A percentile compares a stretch with the other conserved stretches of the same genome.
Conservation (phyloP, 2,113 vertebrate species). For the Aphelocoma coerulescens region DNA sequence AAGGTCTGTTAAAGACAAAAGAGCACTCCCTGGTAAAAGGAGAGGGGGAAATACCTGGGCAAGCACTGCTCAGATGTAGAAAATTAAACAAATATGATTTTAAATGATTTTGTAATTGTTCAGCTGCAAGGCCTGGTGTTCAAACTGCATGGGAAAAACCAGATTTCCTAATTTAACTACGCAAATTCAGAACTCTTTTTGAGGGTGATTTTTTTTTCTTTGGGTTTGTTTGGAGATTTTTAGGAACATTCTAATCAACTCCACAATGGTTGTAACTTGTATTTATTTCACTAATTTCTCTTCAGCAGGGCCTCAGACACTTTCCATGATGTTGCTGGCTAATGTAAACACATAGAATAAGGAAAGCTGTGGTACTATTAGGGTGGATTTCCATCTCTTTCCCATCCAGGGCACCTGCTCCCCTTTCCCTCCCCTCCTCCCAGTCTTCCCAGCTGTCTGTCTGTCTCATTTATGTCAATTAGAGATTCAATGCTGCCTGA, state of each 20-base stretch:
- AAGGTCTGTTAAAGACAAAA: not conserved
- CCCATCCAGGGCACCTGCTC: slow-evolving; percentile 68
- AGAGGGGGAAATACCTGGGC: not conserved
- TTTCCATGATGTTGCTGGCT: not conserved
- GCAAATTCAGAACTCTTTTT: not conserved
- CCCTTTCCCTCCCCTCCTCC: slow-evolving; percentile 28
- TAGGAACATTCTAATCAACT: not conserved
- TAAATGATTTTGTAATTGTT: not conserved
- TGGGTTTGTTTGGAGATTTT: not conserved
- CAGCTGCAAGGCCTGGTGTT: not conserved
- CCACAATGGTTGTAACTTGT: not conserved
- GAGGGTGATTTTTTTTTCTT: not conserved
- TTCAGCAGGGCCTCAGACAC: not conserved
- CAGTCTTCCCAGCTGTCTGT: slow-evolving; percentile 69
- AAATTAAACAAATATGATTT: slow-evolving; percentile 24
- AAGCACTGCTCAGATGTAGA: not conserved
- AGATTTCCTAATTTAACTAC: not conserved
- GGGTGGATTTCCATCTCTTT: slow-evolving; percentile 55
- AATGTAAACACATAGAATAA: not conserved
- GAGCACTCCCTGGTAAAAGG: not conserved
- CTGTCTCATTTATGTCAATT: slow-evolving; percentile 79
- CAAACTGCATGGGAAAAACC: not conserved
- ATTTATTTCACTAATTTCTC: not conserved
- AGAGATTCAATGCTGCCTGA: slow-evolving; percentile 70
- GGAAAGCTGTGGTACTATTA: not conserved